Conservation (phyloP, 2,888 invertebrate genomes). For the Onchidella celtica region DNA sequence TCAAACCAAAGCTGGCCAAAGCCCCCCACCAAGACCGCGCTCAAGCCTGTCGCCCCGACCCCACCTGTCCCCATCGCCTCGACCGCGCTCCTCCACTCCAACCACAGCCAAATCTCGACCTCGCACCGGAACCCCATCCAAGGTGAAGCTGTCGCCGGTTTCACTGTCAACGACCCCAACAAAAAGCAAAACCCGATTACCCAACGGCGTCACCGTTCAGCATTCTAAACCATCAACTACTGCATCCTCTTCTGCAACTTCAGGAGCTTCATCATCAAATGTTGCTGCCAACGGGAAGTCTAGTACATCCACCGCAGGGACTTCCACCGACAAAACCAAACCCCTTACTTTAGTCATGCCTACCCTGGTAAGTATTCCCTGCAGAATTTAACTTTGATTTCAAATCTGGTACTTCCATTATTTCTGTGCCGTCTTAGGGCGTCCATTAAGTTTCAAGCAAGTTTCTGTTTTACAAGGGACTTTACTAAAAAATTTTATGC, state of each 20-base stretch:
- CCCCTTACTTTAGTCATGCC: conserved; percentile 13
- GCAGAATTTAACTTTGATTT: too few species aligned
- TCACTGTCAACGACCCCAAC: conserved; percentile 20
- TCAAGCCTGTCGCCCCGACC: conserved; percentile 21
- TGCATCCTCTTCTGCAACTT: not conserved
- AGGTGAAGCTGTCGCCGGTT: not conserved
- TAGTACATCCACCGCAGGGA: not conserved
- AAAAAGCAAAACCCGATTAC: conserved; percentile 1
- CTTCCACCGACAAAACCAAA: not conserved
- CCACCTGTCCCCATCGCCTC: not conserved
- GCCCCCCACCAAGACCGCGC: conserved; percentile 3
- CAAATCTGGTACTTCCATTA: too few species aligned
- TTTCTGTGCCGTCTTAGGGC: not conserved
- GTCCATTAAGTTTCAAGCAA: too few species aligned
- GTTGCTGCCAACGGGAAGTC: not conserved
- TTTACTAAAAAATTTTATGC: too few species aligned
- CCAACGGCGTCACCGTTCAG: conserved; percentile 16
- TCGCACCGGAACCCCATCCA: too few species aligned
- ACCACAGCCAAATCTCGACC: conserved; percentile 20
- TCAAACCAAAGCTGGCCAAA: not conserved
- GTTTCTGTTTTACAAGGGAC: too few species aligned
- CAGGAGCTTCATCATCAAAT: not conserved
- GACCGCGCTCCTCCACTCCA: conserved; percentile 22
- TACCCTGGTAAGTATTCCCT: conserved; percentile 31
- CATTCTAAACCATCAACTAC: not conserved